phyloP scores from a whole-genome alignment of 2,797 vertebrate genomes.

The Vultur gryphus region DNA sequence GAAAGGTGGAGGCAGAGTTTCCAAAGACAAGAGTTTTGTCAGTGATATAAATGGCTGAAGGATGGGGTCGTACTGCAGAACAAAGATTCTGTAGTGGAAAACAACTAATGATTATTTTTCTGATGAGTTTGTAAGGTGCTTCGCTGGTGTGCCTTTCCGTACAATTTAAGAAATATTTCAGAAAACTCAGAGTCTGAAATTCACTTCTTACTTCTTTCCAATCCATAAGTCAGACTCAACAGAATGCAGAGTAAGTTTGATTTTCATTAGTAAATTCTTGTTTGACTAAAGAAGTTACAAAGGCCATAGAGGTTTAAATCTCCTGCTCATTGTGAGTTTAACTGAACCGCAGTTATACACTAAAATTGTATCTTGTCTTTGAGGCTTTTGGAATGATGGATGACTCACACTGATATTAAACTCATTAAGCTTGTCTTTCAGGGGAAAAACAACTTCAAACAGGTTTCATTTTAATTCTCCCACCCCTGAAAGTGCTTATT shows the following conservation, averaged over 20 bases:
- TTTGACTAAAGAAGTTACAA: conserved; percentile 24
- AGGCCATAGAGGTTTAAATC: not conserved
- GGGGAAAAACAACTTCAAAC: not conserved
- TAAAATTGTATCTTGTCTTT: not conserved
- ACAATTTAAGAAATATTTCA: not conserved
- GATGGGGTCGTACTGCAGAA: not conserved
- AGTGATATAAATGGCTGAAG: not conserved
- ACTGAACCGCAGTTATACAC: not conserved
- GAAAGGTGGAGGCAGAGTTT: not conserved
- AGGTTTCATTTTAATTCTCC: conserved; percentile 22
- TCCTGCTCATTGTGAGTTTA: not conserved
- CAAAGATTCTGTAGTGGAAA: not conserved
- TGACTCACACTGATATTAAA: conserved; percentile 23
- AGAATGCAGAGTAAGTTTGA: not conserved
- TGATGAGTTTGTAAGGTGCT: not conserved
- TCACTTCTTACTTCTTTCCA: not conserved
- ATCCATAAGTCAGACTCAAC: not conserved
- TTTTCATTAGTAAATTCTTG: not conserved
- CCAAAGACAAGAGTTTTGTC: not conserved
- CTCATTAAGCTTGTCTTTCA: conserved; percentile 2
- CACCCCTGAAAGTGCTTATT: conserved; percentile 1
- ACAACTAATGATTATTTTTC: not conserved
- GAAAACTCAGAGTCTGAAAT: not conserved
- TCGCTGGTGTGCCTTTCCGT: not conserved
- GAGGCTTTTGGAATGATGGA: not conserved